A percentile compares a stretch with the other conserved stretches of the same genome.
Conservation (phyloP, 2,797 vertebrate genomes). For the Aeoliscus strigatus region DNA sequence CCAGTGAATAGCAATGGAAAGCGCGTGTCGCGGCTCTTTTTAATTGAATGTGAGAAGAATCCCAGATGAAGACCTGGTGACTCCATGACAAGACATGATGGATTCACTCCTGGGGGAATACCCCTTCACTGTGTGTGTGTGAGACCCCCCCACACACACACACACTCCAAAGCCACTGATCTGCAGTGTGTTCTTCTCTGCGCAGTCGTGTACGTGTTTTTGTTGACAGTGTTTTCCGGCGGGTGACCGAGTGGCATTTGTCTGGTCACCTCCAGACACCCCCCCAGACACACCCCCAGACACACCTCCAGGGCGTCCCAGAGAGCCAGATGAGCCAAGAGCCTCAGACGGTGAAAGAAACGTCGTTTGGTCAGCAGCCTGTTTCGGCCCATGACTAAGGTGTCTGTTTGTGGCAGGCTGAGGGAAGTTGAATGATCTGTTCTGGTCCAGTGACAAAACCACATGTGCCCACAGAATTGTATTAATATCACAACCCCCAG, state of each 20-base stretch:
- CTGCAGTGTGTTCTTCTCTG: slow-evolving; percentile 3
- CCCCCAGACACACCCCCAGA: slow-evolving; percentile 35
- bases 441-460: slow-evolving; percentile 44
- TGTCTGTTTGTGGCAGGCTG: slow-evolving; percentile 31
- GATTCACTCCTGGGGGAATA: slow-evolving; percentile 35
- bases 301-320: too few species aligned
- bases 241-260: slow-evolving; percentile 17
- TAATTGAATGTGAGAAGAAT: slow-evolving; percentile 59
- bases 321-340: too few species aligned
- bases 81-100: slow-evolving; percentile 50
- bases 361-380: slow-evolving; percentile 27
- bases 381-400: slow-evolving; percentile 33
- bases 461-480: slow-evolving; percentile 52
- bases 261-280: slow-evolving; percentile 37
- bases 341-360: too few species aligned
- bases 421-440: slow-evolving; percentile 35
- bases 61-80: slow-evolving; percentile 38
- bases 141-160: slow-evolving; percentile 6
- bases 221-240: background rate
- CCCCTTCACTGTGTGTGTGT: slow-evolving; percentile 19
- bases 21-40: slow-evolving; percentile 41
- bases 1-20: slow-evolving; percentile 53
- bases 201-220: slow-evolving; percentile 5
- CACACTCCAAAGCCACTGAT: slow-evolving; percentile 13
- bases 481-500: slow-evolving; percentile 56